Evolutionary conservation across 2,113 vertebrate genomes (phyloP), one percentile per base, ranked within the genome.

Genomic region (Climacteris rufus): DNA sequence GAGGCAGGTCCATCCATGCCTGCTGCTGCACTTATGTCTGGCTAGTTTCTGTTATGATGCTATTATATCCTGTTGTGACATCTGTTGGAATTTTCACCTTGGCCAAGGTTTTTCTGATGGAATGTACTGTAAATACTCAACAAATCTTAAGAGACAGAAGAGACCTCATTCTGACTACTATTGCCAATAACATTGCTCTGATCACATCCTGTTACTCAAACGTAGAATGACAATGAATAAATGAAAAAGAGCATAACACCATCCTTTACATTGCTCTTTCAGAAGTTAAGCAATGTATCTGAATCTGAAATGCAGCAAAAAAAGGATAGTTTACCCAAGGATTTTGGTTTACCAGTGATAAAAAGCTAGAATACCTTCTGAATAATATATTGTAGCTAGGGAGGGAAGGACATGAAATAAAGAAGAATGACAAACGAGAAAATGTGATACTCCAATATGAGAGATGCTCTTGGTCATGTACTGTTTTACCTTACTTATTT

Each of bases 1-100:
- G 60, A 61, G 24, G 14, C 6, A 28, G 16, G 18, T 50, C 37
- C 3, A 0, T 27, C 47, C 1, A 0, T 11, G 20, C 35, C 65
- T 77, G 42, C 9, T 3, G 2, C 37, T 47, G 53, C 37, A 42
- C 6, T 21, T 57, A 27, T 0, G 1, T 16, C 40, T 74, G 61
- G 14, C 23, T 27, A 30, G n/a, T 33, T 63, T 45, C 74, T 82
- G 14, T 11, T 45, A 33, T 21, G 33, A 5, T 22, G n/a, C 31
- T 56, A 3, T 50, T 39, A 39, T 50, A 70, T 18, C 18, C 21
- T 54, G 1, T n/a, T 45, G 28, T 70, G 59, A 49, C 27, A 50
- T 23, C 71, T 74, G 15, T 24, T 70, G 57, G 37, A 61, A 70
- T 95, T 81, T 78, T 89, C 39, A 91, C 54, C 31, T 72, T 45